A percentile compares a stretch with the other conserved stretches of the same genome.
These are phyloP conservation scores for Sycophila sp. DNA, from an alignment of 1,140 invertebrate species.

Conservation along the genomic window DNA sequence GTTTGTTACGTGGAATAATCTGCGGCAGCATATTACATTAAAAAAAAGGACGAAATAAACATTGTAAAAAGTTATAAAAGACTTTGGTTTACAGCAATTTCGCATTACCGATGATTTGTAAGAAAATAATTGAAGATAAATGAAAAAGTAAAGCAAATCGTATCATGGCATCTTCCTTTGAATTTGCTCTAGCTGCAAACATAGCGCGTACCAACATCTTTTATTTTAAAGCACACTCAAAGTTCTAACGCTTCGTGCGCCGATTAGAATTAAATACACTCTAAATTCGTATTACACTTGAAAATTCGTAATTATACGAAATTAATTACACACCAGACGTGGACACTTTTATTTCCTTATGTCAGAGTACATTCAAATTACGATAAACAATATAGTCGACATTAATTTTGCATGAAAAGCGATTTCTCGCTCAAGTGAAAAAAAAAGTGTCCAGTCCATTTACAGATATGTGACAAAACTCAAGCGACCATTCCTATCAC, in stretches of 20 bases:
- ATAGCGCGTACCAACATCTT: conserved; percentile 40
- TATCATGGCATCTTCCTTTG: conserved; percentile 43
- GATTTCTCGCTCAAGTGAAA: no score
- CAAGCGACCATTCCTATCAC: not conserved
- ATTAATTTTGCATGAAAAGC: not conserved
- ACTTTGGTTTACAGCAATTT: conserved; percentile 59
- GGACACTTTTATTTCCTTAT: not conserved
- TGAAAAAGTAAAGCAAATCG: conserved; percentile 29
- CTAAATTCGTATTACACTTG: conserved; percentile 13
- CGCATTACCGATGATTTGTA: conserved; percentile 40
- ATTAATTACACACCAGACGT: conserved; percentile 1
- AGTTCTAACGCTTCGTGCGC: conserved; percentile 22
- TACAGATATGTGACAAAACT: conserved; percentile 10
- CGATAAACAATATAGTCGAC: not conserved
- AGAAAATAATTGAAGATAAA: conserved; percentile 37
- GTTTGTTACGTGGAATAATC: conserved; percentile 54
- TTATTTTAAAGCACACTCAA: conserved; percentile 40
- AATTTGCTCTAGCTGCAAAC: conserved; percentile 47
- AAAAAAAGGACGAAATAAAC: conserved; percentile 40
- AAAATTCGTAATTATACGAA: conserved; percentile 27
- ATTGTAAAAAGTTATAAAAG: conserved; percentile 46
- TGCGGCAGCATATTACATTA: conserved; percentile 47
- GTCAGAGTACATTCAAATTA: no score
- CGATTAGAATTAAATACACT: conserved; percentile 17
- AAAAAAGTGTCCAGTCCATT: not conserved